Evolutionary conservation across 2,797 vertebrate genomes (phyloP), one percentile per base, ranked within the genome.

Genomic region (Pseudochaenichthys georgianus): DNA sequence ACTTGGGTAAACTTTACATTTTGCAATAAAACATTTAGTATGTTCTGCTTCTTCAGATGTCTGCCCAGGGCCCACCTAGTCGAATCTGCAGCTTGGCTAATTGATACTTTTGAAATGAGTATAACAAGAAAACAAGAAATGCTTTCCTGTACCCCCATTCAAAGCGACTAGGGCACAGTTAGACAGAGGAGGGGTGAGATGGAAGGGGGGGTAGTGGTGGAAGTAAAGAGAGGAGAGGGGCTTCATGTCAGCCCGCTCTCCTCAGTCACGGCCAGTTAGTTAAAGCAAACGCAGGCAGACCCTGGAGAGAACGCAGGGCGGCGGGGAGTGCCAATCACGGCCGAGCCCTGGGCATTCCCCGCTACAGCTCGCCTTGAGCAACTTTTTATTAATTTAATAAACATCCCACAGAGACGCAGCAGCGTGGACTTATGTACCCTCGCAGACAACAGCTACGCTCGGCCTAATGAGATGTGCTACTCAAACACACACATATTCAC

Each of bases 371-470:
- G 93, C 94, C 93, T 90, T 92, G 54, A 94, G 92, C 93, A 94
- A 94, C 91, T 93, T 94, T 93, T 95, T 92, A 95, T 94, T 94
- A 94, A 95, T 95, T 95, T 94, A 95, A 94, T 95, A 94, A 95
- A 95, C 92, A 95, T 94, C 92, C 95, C 91, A 73, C 82, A 72
- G 94, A 94, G 92, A 92, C 79, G 31, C 42, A 52, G 84, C 38
- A 3, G 61, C 63, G 78, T 81, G 86, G 87, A 87, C 88, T 72
- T 58, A 23, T 47, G 76, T 81, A 70, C 75, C 80, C 78, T 85
- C 71, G 38, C 76, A 80, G 85, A 90, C 86, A 83, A 89, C 84
- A 74, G 78, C 70, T 2, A 60, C 21, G 55, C 75, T 79, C 77
- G 38, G 75, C 78, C 86, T 93, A 92, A 94, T 92, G 92, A 94